Evolutionary conservation across 2,888 invertebrate genomes (phyloP).

Genomic region (Punctoribates punctum): DNA sequence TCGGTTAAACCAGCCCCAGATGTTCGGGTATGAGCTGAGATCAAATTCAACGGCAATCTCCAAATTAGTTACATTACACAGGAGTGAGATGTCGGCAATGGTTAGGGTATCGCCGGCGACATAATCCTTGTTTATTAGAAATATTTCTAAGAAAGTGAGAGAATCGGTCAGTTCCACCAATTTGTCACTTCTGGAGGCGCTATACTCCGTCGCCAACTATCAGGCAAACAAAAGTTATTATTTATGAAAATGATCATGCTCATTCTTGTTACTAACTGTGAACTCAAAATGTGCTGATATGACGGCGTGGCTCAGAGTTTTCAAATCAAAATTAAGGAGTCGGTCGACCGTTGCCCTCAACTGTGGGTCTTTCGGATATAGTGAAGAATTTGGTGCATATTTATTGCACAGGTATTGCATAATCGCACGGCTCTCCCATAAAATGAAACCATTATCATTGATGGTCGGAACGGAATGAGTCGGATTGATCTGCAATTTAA

Average conservation of each 20-base stretch:
- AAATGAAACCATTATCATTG: slow-evolving; percentile 70
- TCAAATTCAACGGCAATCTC: slow-evolving; percentile 41
- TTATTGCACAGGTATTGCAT: slow-evolving; percentile 72
- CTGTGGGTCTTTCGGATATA: slow-evolving; percentile 70
- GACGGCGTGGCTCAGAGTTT: slow-evolving; percentile 40
- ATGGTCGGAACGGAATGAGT: slow-evolving; percentile 79
- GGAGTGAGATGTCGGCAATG: slow-evolving; percentile 39
- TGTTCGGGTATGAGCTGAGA: slow-evolving; percentile 34
- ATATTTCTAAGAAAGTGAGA: slow-evolving; percentile 37
- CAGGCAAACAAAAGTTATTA: slow-evolving; percentile 56
- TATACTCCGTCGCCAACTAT: slow-evolving; percentile 56
- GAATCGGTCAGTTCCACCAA: slow-evolving; percentile 38
- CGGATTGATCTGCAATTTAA: slow-evolving; percentile 51
- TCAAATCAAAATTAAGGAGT: slow-evolving; percentile 53
- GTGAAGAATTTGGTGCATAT: slow-evolving; percentile 67
- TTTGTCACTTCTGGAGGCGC: slow-evolving; percentile 37
- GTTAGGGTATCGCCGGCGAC: slow-evolving; percentile 39
- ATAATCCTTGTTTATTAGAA: slow-evolving; percentile 39
- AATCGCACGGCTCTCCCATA: slow-evolving; percentile 73
- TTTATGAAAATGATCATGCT: slow-evolving; percentile 56
- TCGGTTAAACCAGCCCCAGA: slow-evolving; percentile 40
- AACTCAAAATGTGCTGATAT: slow-evolving; percentile 40
- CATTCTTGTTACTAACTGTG: slow-evolving; percentile 58
- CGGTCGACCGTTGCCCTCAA: slow-evolving; percentile 72
- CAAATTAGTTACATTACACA: slow-evolving; percentile 33